Percentiles rank a stretch among this genome's conserved stretches.
Evolutionary conservation across 2,797 vertebrate genomes (phyloP).

Genomic region (Peromyscus nudipes): DNA sequence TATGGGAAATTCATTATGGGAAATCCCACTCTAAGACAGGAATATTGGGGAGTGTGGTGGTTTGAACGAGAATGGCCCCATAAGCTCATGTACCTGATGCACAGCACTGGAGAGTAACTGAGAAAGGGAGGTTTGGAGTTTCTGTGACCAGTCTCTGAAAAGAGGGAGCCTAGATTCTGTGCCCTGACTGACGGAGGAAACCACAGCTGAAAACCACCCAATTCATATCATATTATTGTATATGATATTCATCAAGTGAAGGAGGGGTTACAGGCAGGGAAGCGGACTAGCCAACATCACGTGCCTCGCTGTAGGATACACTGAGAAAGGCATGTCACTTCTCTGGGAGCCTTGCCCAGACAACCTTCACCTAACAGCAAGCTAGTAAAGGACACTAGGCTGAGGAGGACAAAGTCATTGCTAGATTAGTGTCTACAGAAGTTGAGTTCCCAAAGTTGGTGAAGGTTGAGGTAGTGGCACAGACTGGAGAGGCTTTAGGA

Average conservation of each 20-base stretch:
- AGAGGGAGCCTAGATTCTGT: background rate
- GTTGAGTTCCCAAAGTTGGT: background rate
- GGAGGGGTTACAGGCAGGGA: background rate
- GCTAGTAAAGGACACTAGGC: background rate
- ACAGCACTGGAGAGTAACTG: background rate
- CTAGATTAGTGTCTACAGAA: background rate
- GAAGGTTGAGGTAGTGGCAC: background rate
- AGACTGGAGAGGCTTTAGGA: background rate
- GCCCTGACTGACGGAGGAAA: background rate
- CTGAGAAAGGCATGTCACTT: background rate
- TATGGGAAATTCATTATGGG: background rate
- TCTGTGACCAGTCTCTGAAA: background rate
- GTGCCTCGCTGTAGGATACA: rapidly evolving
- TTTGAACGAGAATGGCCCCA: background rate
- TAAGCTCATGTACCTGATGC: background rate
- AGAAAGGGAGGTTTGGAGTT: background rate
- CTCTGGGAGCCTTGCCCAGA: background rate
- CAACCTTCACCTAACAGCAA: background rate
- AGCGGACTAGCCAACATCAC: rapidly evolving
- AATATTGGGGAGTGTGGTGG: background rate
- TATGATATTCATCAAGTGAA: background rate
- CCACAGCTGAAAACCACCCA: background rate
- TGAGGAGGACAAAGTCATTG: background rate
- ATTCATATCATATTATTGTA: background rate
- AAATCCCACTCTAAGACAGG: background rate